Percentiles rank a stretch among this genome's conserved stretches.
Evolutionary conservation across 1,140 invertebrate species (phyloP).

Genomic region (Procambarus virginalis): DNA sequence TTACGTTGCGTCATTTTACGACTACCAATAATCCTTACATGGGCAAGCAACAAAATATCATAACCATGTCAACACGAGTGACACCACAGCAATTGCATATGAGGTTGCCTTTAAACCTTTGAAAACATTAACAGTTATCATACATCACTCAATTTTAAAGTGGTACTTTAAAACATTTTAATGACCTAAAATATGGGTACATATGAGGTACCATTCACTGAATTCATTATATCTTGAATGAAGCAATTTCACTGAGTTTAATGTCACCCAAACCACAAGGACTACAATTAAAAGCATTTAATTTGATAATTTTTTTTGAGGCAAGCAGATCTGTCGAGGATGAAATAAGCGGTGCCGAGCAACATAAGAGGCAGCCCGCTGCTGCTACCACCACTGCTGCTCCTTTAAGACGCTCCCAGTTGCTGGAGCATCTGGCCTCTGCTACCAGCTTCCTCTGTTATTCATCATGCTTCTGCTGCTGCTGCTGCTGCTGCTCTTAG

Average conservation of each 20-base stretch:
- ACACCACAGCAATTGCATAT: conserved; percentile 68
- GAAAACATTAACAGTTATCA: conserved; percentile 64
- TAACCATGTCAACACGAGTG: conserved; percentile 65
- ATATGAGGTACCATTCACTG: conserved; percentile 44
- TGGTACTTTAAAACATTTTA: conserved; percentile 63
- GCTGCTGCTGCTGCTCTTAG: conserved; percentile 27
- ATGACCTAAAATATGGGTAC: conserved; percentile 51
- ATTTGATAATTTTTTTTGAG: conserved; percentile 47
- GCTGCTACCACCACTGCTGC: conserved; percentile 39
- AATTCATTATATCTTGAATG: conserved; percentile 57
- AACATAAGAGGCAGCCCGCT: conserved; percentile 47
- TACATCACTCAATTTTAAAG: conserved; percentile 67
- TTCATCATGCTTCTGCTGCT: conserved; percentile 30
- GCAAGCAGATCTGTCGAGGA: conserved; percentile 62
- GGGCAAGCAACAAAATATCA: conserved; percentile 66
- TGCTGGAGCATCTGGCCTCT: conserved; percentile 25
- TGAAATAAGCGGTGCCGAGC: conserved; percentile 52
- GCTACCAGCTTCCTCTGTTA: conserved; percentile 28
- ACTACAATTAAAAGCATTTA: conserved; percentile 62
- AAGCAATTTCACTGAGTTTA: conserved; percentile 68
- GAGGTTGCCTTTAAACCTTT: conserved; percentile 67
- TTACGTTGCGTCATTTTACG: conserved; percentile 43
- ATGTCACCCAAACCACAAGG: conserved; percentile 64
- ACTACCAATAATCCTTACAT: conserved; percentile 63
- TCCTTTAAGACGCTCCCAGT: conserved; percentile 14